phyloP scores from a whole-genome alignment of 2,888 invertebrate genomes.

The Sinotaia quadrata region DNA sequence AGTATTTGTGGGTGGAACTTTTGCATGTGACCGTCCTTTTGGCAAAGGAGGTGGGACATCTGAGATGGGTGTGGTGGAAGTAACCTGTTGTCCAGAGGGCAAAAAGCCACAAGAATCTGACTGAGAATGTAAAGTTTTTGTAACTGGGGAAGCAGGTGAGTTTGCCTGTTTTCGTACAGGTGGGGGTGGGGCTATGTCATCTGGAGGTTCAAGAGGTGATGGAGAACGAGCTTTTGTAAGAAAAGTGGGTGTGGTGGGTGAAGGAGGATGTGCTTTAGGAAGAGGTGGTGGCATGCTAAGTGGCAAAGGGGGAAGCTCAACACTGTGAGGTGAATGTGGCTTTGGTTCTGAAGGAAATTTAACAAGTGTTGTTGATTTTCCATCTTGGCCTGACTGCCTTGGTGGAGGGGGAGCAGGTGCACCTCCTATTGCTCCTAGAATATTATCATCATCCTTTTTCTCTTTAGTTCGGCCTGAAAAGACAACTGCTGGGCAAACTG shows the following conservation, averaged over 20 bases:
- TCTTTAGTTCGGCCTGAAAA: constrained; percentile 22
- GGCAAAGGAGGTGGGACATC: background rate
- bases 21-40: background rate
- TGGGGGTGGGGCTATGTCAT: background rate
- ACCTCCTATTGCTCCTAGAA: constrained; percentile 14
- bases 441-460: constrained; percentile 22
- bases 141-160: background rate
- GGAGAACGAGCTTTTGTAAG: background rate
- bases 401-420: constrained; percentile 9
- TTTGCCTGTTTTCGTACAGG: background rate
- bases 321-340: background rate
- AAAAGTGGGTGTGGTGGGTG: background rate
- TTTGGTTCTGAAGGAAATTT: background rate
- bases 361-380: background rate
- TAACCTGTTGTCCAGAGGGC: background rate
- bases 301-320: background rate
- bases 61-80: background rate
- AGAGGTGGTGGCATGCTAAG: background rate
- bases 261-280: background rate
- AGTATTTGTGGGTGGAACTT: background rate
- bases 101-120: no score
- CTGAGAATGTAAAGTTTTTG: no score
- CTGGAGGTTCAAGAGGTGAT: background rate
- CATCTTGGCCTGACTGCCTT: constrained; percentile 6
- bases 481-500: constrained; percentile 41